Evolutionary conservation across 2,888 invertebrate species (phyloP).

Genomic region (Tachina fera): DNA sequence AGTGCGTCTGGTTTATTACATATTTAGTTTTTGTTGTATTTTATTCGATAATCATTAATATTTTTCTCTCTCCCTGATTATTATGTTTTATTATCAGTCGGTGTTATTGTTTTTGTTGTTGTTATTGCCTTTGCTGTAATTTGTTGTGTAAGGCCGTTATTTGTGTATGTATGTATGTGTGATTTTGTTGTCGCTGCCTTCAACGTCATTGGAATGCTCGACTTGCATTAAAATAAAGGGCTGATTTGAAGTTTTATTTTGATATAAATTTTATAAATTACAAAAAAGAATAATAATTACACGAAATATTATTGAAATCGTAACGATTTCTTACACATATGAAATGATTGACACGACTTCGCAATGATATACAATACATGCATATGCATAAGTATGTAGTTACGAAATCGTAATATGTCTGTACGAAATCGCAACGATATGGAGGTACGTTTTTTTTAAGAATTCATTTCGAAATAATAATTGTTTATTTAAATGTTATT

Average conservation of each 20-base stretch:
- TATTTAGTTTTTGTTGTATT: conserved; percentile 12
- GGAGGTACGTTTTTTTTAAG: too few species aligned
- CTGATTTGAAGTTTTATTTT: not conserved
- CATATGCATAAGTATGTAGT: too few species aligned
- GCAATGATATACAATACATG: too few species aligned
- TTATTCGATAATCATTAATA: conserved; percentile 59
- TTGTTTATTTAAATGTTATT: too few species aligned
- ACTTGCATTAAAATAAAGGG: not conserved
- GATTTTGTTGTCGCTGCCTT: conserved; percentile 12
- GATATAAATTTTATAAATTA: too few species aligned
- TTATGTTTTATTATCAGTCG: conserved; percentile 1
- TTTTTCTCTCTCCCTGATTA: conserved; percentile 27
- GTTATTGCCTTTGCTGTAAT: conserved; percentile 36
- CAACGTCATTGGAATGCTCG: not conserved
- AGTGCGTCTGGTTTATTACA: not conserved
- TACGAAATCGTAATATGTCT: too few species aligned
- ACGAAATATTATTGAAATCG: too few species aligned
- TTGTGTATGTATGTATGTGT: conserved; percentile 3
- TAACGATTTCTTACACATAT: too few species aligned
- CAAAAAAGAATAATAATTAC: too few species aligned
- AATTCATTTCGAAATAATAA: too few species aligned
- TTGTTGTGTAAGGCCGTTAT: conserved; percentile 66
- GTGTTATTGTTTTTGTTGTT: conserved; percentile 1
- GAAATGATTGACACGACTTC: too few species aligned
- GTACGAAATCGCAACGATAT: too few species aligned